Evolutionary conservation across 2,888 invertebrate genomes (phyloP).

Genomic region (Napeogenes sylphis): DNA sequence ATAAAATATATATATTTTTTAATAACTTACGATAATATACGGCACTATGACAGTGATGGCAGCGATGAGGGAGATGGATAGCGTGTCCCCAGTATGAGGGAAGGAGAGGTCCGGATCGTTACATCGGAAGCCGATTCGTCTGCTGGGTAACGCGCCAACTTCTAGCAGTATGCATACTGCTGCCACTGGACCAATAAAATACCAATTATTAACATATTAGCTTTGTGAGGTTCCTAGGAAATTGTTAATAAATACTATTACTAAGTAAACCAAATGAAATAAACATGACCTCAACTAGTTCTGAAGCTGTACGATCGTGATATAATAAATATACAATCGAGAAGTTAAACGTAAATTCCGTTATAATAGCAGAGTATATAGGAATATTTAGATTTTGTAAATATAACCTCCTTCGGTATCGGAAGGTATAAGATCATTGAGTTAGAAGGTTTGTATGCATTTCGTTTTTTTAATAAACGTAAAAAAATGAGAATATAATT

Average conservation of each 20-base stretch:
- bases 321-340: too few relatives aligned
- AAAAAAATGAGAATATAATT: too few relatives aligned
- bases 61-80: conserved; percentile 77
- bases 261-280: too few relatives aligned
- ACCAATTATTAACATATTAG: conserved; percentile 12
- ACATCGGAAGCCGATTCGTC: conserved; percentile 82
- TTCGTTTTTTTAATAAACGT: too few relatives aligned
- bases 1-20: conserved; percentile 7
- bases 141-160: conserved; percentile 80
- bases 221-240: background rate
- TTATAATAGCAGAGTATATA: too few relatives aligned
- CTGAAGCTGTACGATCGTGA: too few relatives aligned
- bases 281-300: too few relatives aligned
- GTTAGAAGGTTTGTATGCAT: too few relatives aligned
- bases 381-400: too few relatives aligned
- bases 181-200: conserved; percentile 65
- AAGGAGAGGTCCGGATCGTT: conserved; percentile 83
- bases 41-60: conserved; percentile 76
- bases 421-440: too few relatives aligned
- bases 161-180: conserved; percentile 79
- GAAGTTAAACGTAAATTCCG: too few relatives aligned
- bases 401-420: too few relatives aligned
- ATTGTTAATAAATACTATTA: background rate
- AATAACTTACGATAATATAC: conserved; percentile 74
- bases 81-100: conserved; percentile 82